Evolutionary conservation across 2,888 invertebrate species (phyloP).

Genomic region (Agrochola litura): DNA sequence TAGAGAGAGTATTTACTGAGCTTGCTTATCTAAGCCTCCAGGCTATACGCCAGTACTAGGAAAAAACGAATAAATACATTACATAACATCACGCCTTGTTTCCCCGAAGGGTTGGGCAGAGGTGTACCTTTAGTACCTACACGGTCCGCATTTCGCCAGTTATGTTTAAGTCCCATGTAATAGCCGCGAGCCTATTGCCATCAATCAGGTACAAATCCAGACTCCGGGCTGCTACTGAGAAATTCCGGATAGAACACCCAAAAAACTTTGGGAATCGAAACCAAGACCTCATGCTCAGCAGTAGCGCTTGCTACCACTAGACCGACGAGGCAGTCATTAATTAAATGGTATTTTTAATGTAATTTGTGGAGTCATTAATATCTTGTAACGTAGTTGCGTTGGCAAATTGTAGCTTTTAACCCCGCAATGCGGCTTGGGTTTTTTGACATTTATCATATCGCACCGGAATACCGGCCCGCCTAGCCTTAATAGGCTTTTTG

Average conservation of each 20-base stretch:
- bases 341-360: slow-evolving; percentile 62
- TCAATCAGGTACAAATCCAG: too few species aligned
- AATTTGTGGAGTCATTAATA: slow-evolving; percentile 67
- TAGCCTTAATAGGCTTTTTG: slow-evolving; percentile 86
- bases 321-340: not conserved
- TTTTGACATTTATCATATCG: slow-evolving; percentile 88
- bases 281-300: too few species aligned
- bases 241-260: too few species aligned
- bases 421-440: slow-evolving; percentile 85
- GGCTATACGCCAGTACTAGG: not conserved
- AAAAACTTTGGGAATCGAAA: too few species aligned
- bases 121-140: too few species aligned
- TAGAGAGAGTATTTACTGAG: not conserved
- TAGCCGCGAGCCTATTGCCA: too few species aligned
- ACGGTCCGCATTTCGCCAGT: too few species aligned
- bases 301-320: too few species aligned
- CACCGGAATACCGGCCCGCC: slow-evolving; percentile 66
- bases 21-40: not conserved
- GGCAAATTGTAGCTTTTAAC: slow-evolving; percentile 74
- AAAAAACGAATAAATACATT: not conserved
- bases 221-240: too few species aligned
- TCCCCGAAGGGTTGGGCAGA: too few species aligned
- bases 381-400: slow-evolving; percentile 63
- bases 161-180: too few species aligned
- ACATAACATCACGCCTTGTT: too few species aligned